phyloP scores from a whole-genome alignment of 2,888 invertebrate species.

The Drosophila buzzatii region DNA sequence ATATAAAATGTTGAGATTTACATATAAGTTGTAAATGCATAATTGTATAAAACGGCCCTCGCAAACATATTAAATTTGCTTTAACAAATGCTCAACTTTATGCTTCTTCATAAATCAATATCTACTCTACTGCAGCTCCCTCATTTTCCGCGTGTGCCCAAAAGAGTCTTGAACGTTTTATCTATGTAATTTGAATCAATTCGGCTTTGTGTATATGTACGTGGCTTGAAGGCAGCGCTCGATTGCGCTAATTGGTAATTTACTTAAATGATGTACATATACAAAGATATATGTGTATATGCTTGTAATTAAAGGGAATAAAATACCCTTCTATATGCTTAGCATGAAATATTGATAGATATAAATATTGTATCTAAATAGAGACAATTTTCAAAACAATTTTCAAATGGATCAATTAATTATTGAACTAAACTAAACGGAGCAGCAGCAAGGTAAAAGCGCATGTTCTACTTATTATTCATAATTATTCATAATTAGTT shows the following conservation, averaged over 20 bases:
- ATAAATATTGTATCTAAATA: conserved; percentile 1
- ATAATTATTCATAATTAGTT: conserved; percentile 1
- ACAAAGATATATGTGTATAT: not conserved
- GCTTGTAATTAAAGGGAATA: not conserved
- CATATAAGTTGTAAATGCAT: not conserved
- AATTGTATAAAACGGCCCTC: not conserved
- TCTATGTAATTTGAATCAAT: conserved; percentile 2
- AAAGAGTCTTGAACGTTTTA: not conserved
- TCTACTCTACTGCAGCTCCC: no score
- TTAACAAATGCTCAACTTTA: not conserved
- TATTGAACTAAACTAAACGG: not conserved
- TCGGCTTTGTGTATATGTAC: not conserved
- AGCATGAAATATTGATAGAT: not conserved
- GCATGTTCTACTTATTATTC: not conserved
- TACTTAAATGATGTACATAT: not conserved
- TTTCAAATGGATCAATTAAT: conserved; percentile 22
- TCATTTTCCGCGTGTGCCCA: not conserved
- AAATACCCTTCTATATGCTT: not conserved
- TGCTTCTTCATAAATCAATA: conserved; percentile 1
- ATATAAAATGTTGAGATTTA: not conserved
- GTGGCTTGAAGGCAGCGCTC: not conserved
- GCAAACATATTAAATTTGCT: not conserved
- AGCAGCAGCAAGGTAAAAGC: not conserved
- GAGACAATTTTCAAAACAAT: not conserved
- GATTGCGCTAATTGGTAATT: conserved; percentile 6